Evolutionary conservation across 30 jellyfish, hydroid and myxozoan genomes (phyloP).

Genomic region (Hydractinia echinata): DNA sequence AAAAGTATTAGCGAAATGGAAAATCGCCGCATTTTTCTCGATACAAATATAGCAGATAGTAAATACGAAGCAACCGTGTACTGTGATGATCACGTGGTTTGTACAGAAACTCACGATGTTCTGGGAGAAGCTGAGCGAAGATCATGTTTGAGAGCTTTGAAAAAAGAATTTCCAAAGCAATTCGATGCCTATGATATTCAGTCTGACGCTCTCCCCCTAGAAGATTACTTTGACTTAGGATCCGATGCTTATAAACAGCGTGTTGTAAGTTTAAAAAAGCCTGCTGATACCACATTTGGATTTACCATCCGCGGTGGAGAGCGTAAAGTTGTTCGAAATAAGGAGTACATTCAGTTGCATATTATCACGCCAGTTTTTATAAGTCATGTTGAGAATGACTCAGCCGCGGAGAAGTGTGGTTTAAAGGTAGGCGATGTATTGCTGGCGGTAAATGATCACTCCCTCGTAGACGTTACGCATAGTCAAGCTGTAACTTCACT

Average conservation of each 20-base stretch:
- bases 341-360: constrained; percentile 21
- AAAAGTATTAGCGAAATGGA: neutral
- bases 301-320: constrained; percentile 41
- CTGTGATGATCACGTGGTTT: neutral
- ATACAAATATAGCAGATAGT: neutral
- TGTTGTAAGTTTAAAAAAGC: constrained; percentile 1
- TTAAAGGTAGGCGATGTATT: constrained; percentile 26
- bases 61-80: constrained; percentile 14
- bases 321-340: constrained; percentile 33
- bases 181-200: neutral
- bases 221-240: constrained; percentile 1
- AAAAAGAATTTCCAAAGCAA: neutral
- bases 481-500: constrained; percentile 16
- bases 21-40: constrained; percentile 5
- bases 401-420: constrained; percentile 35
- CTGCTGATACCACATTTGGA: constrained; percentile 22
- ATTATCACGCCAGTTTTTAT: constrained; percentile 34
- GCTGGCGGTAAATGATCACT: constrained; percentile 32
- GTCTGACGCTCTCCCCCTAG: neutral
- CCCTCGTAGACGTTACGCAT: constrained; percentile 15
- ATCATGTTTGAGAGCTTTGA: constrained; percentile 3
- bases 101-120: neutral
- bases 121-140: constrained; percentile 10
- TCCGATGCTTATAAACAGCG: constrained; percentile 14
- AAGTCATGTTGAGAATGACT: constrained; percentile 3